Base-by-base conservation (phyloP, 2,888 invertebrate genomes). In the Crossocerus cetratus region DNA sequence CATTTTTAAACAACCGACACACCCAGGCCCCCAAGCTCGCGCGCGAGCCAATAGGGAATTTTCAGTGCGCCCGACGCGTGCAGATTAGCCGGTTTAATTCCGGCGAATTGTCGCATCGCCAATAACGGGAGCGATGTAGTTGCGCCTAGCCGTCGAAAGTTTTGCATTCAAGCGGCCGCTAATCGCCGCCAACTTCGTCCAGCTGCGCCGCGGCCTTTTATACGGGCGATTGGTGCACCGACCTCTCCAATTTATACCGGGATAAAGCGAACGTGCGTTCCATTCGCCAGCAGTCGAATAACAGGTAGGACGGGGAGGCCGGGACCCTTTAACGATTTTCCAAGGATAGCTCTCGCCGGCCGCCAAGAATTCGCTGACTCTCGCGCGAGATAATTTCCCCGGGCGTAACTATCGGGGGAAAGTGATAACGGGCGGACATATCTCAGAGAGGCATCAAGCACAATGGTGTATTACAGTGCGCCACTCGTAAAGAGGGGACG, bases 11-110 rank as follows among this genome's bases (percentile, higher is more conserved):
- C 70, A 72, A 71, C 69, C 73, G 75, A 76, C 84, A 83, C 5
- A 32, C 8, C 5, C 5, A 32, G 21, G 69, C 13, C 65, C 71
- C 63, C 65, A 69, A 69, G 66, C 72, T 57, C 65, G 81, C 77
- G 69, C 73, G 76, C 83, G 84, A 86, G 84, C 86, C 81, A 83
- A 84, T 86, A 80, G 80, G 8, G 73, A 81, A 85, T n/a, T n/a
- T n/a, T n/a, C n/a, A n/a, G n/a, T n/a, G n/a, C n/a, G 84, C 81
- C 76, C 75, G 81, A 68, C 68, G 77, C 81, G 73, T 54, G 65
- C 78, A 85, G 81, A 84, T 85, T 83, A 81, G 65, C 67, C 61
- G 73, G 77, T 81, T 81, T 86, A 82, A 86, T 84, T 81, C 80
- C 72, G 72, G 69, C 21, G 55, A 62, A 32, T 68, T 72, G 76